Evolutionary conservation across 2,113 vertebrate genomes (phyloP), one percentile per base, ranked within the genome.

Genomic region (Grammatotria lemairii): DNA sequence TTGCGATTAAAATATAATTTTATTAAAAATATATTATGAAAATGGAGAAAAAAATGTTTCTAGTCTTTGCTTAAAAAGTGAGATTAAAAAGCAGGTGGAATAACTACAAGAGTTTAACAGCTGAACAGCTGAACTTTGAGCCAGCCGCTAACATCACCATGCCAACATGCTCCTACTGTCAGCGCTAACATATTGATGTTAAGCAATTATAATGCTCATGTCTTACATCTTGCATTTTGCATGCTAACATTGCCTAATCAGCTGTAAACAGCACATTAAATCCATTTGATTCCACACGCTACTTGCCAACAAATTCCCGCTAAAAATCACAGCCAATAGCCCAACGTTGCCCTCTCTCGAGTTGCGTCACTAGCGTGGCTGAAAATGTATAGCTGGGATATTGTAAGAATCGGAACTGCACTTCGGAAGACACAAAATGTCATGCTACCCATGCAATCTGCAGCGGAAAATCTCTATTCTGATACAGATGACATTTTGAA

Each of bases 401-500:
- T 60, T 54, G 19, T 13, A 65, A 5, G 12, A 35, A 87, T 55
- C 21, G 12, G 33, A 81, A 51, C 28, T 80, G 35, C 55, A 47
- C 47, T 87, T 87, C 19, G 78, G 83, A 89, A 90, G 86, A 85
- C 78, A 90, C 33, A 49, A 58, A 91, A 84, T 84, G 82, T 83
- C 79, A 83, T 55, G 51, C 75, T 73, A 83, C 57, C 19, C 33
- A 51, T 82, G 45, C 51, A 82, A 58, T 87, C 75, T 84, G 82
- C 40, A 85, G 60, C 55, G 49, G 84, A 28, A 90, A 82, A 92
- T 93, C 81, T 85, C 58, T 83, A 35, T 84, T 83, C 60, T 49
- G 57, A 86, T 79, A 84, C 73, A 84, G 70, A 83, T 91, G 85
- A 91, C 90, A 92, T 94, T 94, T 94, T n/a, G 31, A 91, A 88